Conservation (phyloP, 2,888 invertebrate genomes). For the Molanna angustata region DNA sequence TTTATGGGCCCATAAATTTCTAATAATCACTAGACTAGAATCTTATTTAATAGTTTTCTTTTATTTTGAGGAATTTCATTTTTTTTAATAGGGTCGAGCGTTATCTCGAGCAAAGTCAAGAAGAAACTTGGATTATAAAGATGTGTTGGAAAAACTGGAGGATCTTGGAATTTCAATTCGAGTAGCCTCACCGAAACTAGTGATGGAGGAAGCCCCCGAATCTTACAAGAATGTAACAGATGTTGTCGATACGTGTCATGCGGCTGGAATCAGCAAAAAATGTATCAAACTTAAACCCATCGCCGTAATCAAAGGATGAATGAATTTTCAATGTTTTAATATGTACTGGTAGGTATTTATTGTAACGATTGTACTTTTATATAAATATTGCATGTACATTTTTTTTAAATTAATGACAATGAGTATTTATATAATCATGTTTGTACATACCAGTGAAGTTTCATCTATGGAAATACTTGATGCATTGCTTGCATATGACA, state of each 20-base stretch:
- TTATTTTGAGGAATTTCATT: no score
- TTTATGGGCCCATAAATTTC: no score
- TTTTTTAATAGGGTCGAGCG: slow-evolving; percentile 78
- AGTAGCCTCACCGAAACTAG: slow-evolving; percentile 97
- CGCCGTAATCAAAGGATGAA: slow-evolving; percentile 96
- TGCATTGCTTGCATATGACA: no score
- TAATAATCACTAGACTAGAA: no score
- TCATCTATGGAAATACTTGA: no score
- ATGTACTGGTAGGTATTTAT: no score
- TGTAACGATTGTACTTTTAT: no score
- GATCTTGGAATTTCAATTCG: slow-evolving; percentile 89
- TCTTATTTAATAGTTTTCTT: no score
- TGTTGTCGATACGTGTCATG: slow-evolving; percentile 97
- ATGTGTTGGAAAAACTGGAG: slow-evolving; percentile 82
- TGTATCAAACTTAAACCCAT: slow-evolving; percentile 95
- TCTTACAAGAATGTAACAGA: slow-evolving; percentile 99
- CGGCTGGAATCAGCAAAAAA: slow-evolving; percentile 96
- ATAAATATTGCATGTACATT: no score
- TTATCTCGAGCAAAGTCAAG: slow-evolving; percentile 96
- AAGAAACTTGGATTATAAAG: slow-evolving; percentile 89
- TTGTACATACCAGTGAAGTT: no score
- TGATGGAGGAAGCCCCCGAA: slow-evolving; percentile 99
- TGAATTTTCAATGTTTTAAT: background rate
- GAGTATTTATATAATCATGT: no score
- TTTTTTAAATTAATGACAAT: no score